Conservation (phyloP, 2,797 vertebrate species). For the Chrysocyon brachyurus region DNA sequence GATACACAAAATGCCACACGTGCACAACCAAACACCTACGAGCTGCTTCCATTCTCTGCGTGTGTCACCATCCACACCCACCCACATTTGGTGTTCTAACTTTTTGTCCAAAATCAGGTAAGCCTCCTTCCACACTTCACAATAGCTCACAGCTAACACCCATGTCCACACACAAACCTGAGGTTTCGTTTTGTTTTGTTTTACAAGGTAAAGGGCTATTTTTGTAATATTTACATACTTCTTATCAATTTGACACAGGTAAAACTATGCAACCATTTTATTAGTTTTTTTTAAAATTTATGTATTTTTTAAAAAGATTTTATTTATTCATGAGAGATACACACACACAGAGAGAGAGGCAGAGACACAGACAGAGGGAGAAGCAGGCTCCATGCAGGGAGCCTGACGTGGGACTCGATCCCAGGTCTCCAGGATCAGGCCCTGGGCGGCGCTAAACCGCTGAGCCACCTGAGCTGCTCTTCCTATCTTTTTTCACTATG, state of each 20-base stretch:
- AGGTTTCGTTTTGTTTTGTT: neutral
- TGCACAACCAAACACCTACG: neutral
- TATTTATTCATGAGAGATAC: no score
- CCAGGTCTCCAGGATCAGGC: no score
- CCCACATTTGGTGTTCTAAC: neutral
- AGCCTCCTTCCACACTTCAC: neutral
- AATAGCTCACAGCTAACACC: neutral
- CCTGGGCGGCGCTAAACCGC: no score
- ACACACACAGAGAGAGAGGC: no score
- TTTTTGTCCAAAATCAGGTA: neutral
- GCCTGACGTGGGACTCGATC: no score
- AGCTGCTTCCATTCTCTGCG: neutral
- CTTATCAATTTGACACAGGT: neutral
- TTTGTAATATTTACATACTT: neutral
- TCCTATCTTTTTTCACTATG: neutral
- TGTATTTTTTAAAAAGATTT: no score
- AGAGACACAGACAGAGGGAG: no score
- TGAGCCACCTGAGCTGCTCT: no score
- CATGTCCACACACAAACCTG: neutral
- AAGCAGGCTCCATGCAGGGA: no score
- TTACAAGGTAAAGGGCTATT: neutral
- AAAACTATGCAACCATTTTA: neutral
- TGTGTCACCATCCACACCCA: neutral
- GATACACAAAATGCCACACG: neutral
- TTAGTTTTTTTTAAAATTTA: neutral